Evolutionary conservation across 2,113 vertebrate genomes (phyloP).

Genomic region (Formicarius rufipectus): DNA sequence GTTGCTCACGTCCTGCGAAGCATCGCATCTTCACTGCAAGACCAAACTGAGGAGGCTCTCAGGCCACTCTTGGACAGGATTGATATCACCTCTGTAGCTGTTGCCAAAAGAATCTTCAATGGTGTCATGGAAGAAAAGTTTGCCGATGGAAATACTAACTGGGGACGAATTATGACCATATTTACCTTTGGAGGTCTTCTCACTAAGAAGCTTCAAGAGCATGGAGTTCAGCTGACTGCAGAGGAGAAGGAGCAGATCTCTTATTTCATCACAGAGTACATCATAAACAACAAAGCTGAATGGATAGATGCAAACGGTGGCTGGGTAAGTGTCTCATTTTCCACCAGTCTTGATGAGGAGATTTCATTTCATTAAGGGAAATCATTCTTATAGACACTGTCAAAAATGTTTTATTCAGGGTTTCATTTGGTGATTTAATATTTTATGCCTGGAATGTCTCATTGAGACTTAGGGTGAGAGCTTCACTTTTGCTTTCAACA

Average conservation of each 20-base stretch:
- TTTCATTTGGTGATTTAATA: neutral
- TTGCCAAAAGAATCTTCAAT: constrained; percentile 62
- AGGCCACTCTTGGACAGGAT: constrained; percentile 43
- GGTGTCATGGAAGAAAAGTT: constrained; percentile 74
- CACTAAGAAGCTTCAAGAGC: constrained; percentile 64
- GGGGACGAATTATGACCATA: constrained; percentile 77
- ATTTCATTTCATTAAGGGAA: neutral
- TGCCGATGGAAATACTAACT: constrained; percentile 75
- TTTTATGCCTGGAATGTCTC: neutral
- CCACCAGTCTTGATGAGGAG: neutral
- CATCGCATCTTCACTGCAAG: constrained; percentile 56
- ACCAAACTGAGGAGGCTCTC: constrained; percentile 61
- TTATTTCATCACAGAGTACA: constrained; percentile 74
- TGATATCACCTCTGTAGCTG: constrained; percentile 53
- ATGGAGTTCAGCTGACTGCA: constrained; percentile 8
- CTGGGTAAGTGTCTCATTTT: constrained; percentile 71
- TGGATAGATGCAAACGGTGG: constrained; percentile 76
- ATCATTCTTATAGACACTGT: neutral
- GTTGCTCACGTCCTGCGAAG: constrained; percentile 56
- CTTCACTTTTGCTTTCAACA: neutral
- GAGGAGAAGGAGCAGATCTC: constrained; percentile 61
- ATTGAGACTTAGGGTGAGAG: neutral
- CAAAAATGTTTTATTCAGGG: neutral
- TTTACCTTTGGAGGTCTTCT: constrained; percentile 75
- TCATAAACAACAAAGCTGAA: constrained; percentile 56